A percentile compares a stretch with the other conserved stretches of the same genome.
These are phyloP conservation scores for Liposcelis brunnea DNA, from an alignment of 2,888 invertebrate species.

Conservation along the genomic window DNA sequence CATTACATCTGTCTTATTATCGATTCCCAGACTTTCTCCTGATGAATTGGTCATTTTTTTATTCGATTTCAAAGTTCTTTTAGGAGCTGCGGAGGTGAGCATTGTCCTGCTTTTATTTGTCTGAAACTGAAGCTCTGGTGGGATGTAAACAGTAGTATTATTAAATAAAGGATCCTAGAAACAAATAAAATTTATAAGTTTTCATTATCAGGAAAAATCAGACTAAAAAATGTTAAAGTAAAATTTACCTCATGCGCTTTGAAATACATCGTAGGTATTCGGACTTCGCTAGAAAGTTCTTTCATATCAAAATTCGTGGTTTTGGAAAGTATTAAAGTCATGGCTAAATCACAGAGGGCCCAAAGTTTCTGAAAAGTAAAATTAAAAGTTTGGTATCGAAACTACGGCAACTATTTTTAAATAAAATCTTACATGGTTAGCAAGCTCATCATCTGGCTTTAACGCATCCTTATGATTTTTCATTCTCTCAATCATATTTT, in stretches of 20 bases:
- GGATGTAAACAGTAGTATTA: slow-evolving; percentile 66
- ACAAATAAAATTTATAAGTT: background rate
- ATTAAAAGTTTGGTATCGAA: slow-evolving; percentile 12
- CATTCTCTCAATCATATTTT: slow-evolving; percentile 82
- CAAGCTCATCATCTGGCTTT: slow-evolving; percentile 60
- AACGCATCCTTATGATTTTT: slow-evolving; percentile 86
- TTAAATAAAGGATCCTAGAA: slow-evolving; percentile 31
- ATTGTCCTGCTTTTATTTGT: slow-evolving; percentile 27
- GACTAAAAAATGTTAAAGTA: background rate
- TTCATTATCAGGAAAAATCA: background rate
- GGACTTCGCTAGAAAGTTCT: slow-evolving; percentile 70
- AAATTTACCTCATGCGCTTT: slow-evolving; percentile 45
- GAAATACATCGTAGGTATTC: slow-evolving; percentile 84
- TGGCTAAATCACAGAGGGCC: slow-evolving; percentile 88
- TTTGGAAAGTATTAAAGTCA: slow-evolving; percentile 76
- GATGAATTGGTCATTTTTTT: background rate
- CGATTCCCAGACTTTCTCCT: slow-evolving; percentile 16
- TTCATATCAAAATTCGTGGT: slow-evolving; percentile 76
- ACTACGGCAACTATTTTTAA: slow-evolving; percentile 2
- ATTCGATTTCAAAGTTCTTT: slow-evolving; percentile 10
- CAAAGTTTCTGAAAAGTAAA: slow-evolving; percentile 65
- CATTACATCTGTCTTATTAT: slow-evolving; percentile 39
- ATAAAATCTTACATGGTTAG: slow-evolving; percentile 55
- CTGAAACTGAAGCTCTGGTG: slow-evolving; percentile 52
- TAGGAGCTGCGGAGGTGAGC: slow-evolving; percentile 13